Evolutionary conservation across 2,888 invertebrate species (phyloP), one percentile per base, ranked within the genome.

Genomic region (Drosophila nigricruria): DNA sequence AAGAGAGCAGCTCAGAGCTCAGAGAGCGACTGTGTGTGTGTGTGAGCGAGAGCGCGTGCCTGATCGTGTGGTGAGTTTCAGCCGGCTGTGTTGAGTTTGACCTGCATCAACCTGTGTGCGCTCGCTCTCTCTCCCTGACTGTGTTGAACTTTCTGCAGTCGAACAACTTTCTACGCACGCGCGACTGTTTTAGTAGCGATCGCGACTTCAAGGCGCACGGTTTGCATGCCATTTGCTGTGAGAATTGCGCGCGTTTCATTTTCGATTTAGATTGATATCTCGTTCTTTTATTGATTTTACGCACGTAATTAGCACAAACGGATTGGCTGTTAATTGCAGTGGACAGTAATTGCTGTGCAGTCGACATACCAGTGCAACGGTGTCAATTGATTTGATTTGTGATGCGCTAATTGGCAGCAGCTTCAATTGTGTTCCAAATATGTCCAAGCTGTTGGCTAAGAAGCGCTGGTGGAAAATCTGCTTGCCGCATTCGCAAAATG

Each of bases 401-500:
- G 71, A 79, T 88, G 81, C 64, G 70, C 73, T 75, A 81, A 70
- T 73, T 81, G 79, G 58, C 47, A 47, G 56, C 76, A 58, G 57
- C 63, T 79, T 70, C 73, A 79, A 73, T 65, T 73, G 78, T 73
- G 77, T 72, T 58, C 30, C 42, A 52, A 70, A 59, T 23, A 83
- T 83, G 83, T 56, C 83, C 49, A 80, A 89, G 64, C 69, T 88
- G 69, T 74, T 89, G 30, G 47, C 84, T 94, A 96, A 96, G 93
- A 96, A 96, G 90, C 96, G 96, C 93, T 97, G 97, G 97, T 96
- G 96, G 96, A 96, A 96, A 91, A 96, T 96, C 58, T 96, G 96
- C 89, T 96, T 96, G 95, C 95, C 96, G 94, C 95, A 96, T 42
- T 2, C 56, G 38, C 88, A 86, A 86, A 68, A 96, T 30, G 96